Evolutionary conservation across 2,888 invertebrate genomes (phyloP).

Genomic region (Trichopria drosophilae): DNA sequence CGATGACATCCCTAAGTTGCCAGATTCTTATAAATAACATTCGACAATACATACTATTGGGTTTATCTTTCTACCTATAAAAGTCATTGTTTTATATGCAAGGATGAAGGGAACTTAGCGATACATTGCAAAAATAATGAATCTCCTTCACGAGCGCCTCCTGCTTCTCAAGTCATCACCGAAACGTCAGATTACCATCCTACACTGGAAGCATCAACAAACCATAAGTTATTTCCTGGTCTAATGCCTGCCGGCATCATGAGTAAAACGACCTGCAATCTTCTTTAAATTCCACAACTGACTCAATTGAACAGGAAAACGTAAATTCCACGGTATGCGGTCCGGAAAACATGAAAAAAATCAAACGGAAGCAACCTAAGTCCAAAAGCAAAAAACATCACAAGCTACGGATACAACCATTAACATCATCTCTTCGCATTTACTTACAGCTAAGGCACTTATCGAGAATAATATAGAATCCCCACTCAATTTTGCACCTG

Average conservation of each 20-base stretch:
- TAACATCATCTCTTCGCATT: neutral
- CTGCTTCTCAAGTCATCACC: neutral
- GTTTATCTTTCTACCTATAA: neutral
- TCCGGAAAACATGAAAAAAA: neutral
- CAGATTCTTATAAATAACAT: neutral
- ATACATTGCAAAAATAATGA: too few relatives aligned
- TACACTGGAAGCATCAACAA: neutral
- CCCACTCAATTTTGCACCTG: neutral
- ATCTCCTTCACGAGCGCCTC: neutral
- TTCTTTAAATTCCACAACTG: neutral
- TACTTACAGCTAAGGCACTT: neutral
- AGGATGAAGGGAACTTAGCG: conserved; percentile 4
- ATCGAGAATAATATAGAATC: neutral
- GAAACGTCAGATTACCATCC: neutral
- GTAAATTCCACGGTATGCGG: too few relatives aligned
- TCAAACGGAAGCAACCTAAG: neutral
- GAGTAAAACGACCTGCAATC: neutral
- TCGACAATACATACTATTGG: neutral
- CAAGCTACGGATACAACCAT: neutral
- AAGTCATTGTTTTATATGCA: neutral
- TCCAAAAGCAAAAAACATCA: neutral
- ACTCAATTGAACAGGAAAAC: neutral
- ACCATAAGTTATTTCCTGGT: too few relatives aligned
- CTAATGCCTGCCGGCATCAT: too few relatives aligned
- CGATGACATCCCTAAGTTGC: neutral